A percentile compares a stretch with the other conserved stretches of the same genome.
phyloP scores from a whole-genome alignment of 2,113 vertebrate genomes.

The Actenoides lindsayi region DNA sequence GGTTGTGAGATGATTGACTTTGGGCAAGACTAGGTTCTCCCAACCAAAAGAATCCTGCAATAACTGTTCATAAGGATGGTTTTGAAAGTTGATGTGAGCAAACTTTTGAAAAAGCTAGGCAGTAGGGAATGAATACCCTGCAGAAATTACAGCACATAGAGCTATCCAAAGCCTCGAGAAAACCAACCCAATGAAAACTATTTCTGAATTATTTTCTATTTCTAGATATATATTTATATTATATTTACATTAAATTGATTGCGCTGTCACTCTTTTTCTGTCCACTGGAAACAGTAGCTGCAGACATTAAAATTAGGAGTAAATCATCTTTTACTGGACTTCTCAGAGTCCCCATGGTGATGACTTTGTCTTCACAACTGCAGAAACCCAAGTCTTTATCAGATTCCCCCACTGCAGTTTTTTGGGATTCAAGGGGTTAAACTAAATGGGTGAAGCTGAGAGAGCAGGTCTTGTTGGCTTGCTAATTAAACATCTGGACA shows the following conservation, averaged over 20 bases:
- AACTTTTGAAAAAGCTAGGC: constrained; percentile 9
- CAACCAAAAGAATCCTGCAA: background rate
- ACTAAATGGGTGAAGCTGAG: background rate
- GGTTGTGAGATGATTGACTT: too few species aligned
- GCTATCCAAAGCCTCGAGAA: background rate
- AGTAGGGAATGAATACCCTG: background rate
- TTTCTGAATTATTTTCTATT: background rate
- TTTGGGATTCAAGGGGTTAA: background rate
- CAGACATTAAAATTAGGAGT: background rate
- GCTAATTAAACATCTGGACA: background rate
- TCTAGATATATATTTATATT: too few species aligned
- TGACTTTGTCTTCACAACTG: background rate
- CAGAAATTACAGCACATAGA: background rate
- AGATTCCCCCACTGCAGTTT: background rate
- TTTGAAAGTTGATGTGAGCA: background rate
- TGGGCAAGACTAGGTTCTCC: background rate
- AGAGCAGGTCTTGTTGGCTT: background rate
- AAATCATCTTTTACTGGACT: background rate
- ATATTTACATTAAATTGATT: background rate
- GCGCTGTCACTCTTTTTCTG: background rate
- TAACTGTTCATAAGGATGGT: background rate
- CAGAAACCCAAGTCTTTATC: background rate
- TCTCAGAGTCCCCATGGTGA: background rate
- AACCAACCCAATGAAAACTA: background rate
- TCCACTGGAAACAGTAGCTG: background rate